These are phyloP conservation scores for Anguilla marmorata DNA, from an alignment of 2,797 vertebrate genomes.

Conservation along the genomic window DNA sequence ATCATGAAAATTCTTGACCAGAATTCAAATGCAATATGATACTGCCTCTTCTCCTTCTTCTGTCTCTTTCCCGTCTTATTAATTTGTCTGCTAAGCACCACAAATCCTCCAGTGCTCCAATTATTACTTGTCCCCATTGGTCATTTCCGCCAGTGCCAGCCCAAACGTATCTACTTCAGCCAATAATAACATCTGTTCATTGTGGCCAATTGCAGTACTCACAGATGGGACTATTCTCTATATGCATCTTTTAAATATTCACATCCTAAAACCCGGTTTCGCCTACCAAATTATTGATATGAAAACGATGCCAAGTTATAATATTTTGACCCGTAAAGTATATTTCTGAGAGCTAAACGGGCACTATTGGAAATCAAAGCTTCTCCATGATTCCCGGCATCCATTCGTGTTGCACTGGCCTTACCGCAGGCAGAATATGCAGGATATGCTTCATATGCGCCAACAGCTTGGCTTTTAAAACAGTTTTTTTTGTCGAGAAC, in stretches of 20 bases:
- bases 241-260: not conserved
- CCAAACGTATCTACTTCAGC: not conserved
- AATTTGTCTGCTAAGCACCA: not conserved
- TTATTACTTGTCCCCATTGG: not conserved
- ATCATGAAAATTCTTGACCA: not conserved
- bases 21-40: not conserved
- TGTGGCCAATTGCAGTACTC: not conserved
- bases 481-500: not conserved
- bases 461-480: not conserved
- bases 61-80: not conserved
- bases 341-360: not conserved
- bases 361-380: not conserved
- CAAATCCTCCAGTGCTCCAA: not conserved
- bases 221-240: not conserved
- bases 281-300: constrained; percentile 2
- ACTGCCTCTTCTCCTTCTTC: not conserved
- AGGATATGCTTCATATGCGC: not conserved
- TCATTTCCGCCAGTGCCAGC: not conserved
- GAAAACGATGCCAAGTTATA: not conserved
- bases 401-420: too few species aligned
- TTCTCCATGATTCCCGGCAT: not conserved
- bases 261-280: not conserved
- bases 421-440: not conserved
- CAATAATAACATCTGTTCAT: not conserved
- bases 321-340: not conserved